phyloP scores from a whole-genome alignment of 2,113 vertebrate genomes.

The Xiphias gladius region DNA sequence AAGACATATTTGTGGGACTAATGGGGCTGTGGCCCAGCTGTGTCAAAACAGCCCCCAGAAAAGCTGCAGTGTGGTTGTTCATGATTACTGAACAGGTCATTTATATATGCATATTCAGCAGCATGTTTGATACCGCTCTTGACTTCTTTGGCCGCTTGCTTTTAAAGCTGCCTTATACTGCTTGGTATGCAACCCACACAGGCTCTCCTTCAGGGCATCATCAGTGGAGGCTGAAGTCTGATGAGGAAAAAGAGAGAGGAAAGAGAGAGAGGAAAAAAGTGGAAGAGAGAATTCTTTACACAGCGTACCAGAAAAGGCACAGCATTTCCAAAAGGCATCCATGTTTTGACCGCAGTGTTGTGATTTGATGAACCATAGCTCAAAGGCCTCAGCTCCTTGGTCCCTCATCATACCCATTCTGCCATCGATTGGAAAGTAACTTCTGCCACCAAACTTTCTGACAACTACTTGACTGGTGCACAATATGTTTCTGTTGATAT shows the following conservation, averaged over 20 bases:
- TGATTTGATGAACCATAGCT: slow-evolving; percentile 67
- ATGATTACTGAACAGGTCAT: slow-evolving; percentile 81
- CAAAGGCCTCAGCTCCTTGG: slow-evolving; percentile 49
- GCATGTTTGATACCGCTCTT: slow-evolving; percentile 74
- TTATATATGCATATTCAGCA: slow-evolving; percentile 83
- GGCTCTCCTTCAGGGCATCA: slow-evolving; percentile 81
- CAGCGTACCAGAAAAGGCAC: slow-evolving; percentile 55
- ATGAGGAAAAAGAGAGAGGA: slow-evolving; percentile 77
- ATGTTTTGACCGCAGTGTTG: slow-evolving; percentile 73
- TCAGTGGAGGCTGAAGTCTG: slow-evolving; percentile 81
- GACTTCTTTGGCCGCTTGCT: slow-evolving; percentile 70
- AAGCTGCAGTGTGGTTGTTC: slow-evolving; percentile 71
- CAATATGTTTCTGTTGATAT: slow-evolving; percentile 1
- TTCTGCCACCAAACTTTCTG: slow-evolving; percentile 46
- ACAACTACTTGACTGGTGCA: slow-evolving; percentile 22
- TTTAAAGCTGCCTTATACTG: slow-evolving; percentile 71
- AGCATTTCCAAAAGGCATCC: slow-evolving; percentile 59
- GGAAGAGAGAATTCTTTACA: slow-evolving; percentile 69
- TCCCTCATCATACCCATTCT: slow-evolving; percentile 47
- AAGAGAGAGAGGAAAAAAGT: slow-evolving; percentile 52
- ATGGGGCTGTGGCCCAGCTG: slow-evolving; percentile 74
- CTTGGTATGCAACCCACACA: slow-evolving; percentile 80
- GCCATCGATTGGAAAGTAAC: slow-evolving; percentile 48
- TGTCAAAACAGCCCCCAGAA: slow-evolving; percentile 80
- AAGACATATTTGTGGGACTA: slow-evolving; percentile 79